Evolutionary conservation across 2,797 vertebrate species (phyloP), one percentile per base, ranked within the genome.

Genomic region (Chromis chromis): DNA sequence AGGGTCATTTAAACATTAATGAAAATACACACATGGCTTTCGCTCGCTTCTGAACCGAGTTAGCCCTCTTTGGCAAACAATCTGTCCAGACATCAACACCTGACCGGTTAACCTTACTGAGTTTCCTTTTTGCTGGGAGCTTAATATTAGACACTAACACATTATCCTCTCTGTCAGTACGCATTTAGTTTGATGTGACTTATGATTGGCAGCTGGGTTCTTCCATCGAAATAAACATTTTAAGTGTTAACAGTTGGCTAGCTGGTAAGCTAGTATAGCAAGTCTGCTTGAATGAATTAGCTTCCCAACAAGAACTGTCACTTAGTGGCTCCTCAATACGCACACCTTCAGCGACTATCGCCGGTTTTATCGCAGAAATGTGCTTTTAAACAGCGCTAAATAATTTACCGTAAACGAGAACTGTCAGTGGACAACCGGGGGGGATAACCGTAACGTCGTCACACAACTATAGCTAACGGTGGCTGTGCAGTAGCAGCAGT

Each of bases 361-460:
- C 33, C 33, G 12, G 3, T 28, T 62, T 63, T 2, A 68, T 48
- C 14, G 13, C 14, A 12, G 1, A 55, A 6, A 16, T 6, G 16
- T 57, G 48, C 17, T 46, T 44, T 27, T 13, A 83, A 65, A 36
- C 5, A 36, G 3, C 6, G 19, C 1, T 12, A 8, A 27, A 0
- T 25, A 4, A 28, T 58, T 28, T 12, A 21, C 3, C 12, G 46
- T 33, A 42, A 19, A 22, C 4, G 12, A 14, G 4, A 54, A 31
- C 52, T 16, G 13, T 44, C 27, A 21, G 52, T 14, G 55, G 31
- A 21, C 31, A 11, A 16, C 39, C 5, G 28, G 14, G 31, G 25
- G 22, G 22, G 24, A 58, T n/a, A 48, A 62, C 46, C 52, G 52
- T 88, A 89, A 92, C 86, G 84, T 89, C 90, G 91, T 91, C 91